Evolutionary conservation across 92 coral and sea anemone species (phyloP), one percentile per base, ranked within the genome.

Genomic region (Epizoanthus scotinus): DNA sequence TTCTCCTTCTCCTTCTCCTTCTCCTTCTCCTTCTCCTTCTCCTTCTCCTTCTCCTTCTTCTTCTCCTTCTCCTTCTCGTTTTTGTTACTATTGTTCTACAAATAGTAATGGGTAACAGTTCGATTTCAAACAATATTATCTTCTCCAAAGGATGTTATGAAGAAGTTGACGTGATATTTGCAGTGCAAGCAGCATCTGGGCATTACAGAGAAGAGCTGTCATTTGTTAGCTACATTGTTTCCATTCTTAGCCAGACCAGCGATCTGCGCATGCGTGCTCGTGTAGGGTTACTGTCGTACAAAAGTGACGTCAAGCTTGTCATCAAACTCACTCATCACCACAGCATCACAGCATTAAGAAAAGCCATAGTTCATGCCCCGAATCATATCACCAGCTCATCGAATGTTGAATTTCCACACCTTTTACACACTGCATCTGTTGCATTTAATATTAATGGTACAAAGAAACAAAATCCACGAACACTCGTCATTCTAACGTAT

Each of bases 71-170:
- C 6, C 40, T 34, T 34, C 2, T 34, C 6, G 5, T 34, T 3
- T 0, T 7, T 42, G 6, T 1, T 42, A 42, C 8, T 42, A 9
- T 3, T 42, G 8, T 42, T 42, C 1, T 42, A 42, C 6, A 42
- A 42, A 13, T 9, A 8, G 57, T 8, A 13, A 17, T 24, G 6
- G 52, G 8, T 44, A 44, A 44, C 52, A 9, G 24, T 9, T 22
- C 1, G 17, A 1, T 8, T 44, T 44, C 31, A 25, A 25, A 20
- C 28, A 6, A 9, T 52, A 9, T 14, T 73, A 26, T 56, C n/a
- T 34, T 56, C 21, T 55, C 55, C 31, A 6, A 73, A 73, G 79
- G 79, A 9, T 73, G 79, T 26, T 10, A 57, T 7, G 79, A 73
- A 8, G 79, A 73, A 14, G 8, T 73, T 3, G 28, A 57, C 0